Evolutionary conservation across 2,797 vertebrate species (phyloP).

Genomic region (Sciurus carolinensis): DNA sequence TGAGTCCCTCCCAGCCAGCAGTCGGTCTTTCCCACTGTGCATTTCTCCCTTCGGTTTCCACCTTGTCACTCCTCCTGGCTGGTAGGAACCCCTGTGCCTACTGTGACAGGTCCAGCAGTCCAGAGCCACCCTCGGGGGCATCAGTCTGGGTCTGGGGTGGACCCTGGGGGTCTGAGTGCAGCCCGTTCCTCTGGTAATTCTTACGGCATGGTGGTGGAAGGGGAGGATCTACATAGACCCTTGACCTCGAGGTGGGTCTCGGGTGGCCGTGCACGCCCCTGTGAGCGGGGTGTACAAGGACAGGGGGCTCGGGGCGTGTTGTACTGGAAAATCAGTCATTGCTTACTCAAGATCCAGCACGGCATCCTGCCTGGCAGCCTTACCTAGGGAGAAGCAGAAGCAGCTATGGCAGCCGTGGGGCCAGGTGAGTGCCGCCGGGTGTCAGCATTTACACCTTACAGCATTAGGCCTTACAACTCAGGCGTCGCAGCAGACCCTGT

Average conservation of each 20-base stretch:
- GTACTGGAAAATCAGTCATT: not conserved
- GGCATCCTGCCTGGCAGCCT: not conserved
- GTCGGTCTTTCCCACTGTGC: not conserved
- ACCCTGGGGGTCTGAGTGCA: not conserved
- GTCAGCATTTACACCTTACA: not conserved
- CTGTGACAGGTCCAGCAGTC: not conserved
- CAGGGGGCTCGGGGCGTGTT: not conserved
- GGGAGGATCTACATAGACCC: not conserved
- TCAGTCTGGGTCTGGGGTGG: not conserved
- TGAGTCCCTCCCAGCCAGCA: not conserved
- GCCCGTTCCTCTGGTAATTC: not conserved
- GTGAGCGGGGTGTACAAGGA: not conserved
- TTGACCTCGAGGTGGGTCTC: not conserved
- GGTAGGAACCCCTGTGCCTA: not conserved
- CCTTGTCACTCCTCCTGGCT: not conserved
- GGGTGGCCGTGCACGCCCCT: too few species aligned
- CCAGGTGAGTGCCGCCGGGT: not conserved
- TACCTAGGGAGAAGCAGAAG: not conserved
- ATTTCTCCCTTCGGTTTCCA: slow-evolving; percentile 49
- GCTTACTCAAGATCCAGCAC: slow-evolving; percentile 5
- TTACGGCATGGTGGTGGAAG: too few species aligned
- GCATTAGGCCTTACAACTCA: not conserved
- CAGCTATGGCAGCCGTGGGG: not conserved
- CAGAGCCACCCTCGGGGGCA: accelerated
- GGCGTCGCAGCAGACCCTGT: not conserved